phyloP scores from a whole-genome alignment of 2,797 vertebrate species.

The Semaprochilodus insignis region DNA sequence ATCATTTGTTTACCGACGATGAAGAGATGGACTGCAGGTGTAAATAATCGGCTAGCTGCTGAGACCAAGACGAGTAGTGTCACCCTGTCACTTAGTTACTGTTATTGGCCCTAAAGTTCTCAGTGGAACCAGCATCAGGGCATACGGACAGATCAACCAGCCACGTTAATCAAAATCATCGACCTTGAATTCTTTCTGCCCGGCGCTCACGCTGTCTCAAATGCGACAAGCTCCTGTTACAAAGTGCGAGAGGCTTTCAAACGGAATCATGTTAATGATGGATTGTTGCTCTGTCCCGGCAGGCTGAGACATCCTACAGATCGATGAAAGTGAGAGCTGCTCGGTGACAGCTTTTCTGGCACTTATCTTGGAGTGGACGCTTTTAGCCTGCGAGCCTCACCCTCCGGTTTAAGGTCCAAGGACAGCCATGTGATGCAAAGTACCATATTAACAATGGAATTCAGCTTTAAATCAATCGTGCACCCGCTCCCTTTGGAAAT shows the following conservation, averaged over 20 bases:
- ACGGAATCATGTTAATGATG: slow-evolving; percentile 5
- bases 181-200: neutral
- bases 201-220: neutral
- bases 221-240: slow-evolving; percentile 22
- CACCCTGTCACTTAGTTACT: neutral
- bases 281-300: neutral
- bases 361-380: neutral
- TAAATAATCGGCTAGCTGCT: neutral
- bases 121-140: neutral
- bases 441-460: slow-evolving; percentile 67
- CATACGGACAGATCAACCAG: neutral
- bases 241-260: slow-evolving; percentile 11
- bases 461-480: slow-evolving; percentile 71
- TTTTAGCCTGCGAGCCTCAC: neutral
- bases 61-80: neutral
- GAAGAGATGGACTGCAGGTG: slow-evolving; percentile 12
- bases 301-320: neutral
- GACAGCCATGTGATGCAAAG: slow-evolving; percentile 62
- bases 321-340: neutral
- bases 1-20: slow-evolving; percentile 45
- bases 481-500: slow-evolving; percentile 64
- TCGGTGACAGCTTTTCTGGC: neutral
- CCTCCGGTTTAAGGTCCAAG: slow-evolving; percentile 34
- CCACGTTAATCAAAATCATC: slow-evolving; percentile 12
- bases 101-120: neutral